Base-by-base conservation (phyloP, 2,797 vertebrate genomes). In the Tolypeutes matacus region DNA sequence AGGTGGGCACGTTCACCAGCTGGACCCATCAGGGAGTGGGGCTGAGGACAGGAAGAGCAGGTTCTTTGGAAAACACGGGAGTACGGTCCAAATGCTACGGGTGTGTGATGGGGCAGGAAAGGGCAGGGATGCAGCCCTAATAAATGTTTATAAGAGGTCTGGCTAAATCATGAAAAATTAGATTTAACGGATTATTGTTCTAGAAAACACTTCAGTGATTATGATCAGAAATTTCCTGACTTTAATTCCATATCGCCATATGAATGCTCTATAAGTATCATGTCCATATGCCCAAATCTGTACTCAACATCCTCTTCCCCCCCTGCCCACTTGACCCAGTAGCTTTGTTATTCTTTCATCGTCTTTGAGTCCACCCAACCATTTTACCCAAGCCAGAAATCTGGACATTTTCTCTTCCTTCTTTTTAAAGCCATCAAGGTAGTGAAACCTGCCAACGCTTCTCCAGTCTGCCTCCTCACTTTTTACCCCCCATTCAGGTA, bases 41-140 rank as follows among this genome's bases (percentile, higher is more conserved):
- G 14, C 15, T 51, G 34, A 39, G 67, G 56, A 58, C 0, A 9
- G 18, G 13, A 20, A 15, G 14, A n/a, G 65, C 67, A 34, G 46
- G 23, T 42, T 2, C 29, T 7, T 8, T 4, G 0, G 3, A 29
- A 29, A 60, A 21, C 10, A 46, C 5, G 18, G 34, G 18, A 11
- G 51, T 46, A 0, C 1, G 20, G 2, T 8, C 15, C 0, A 3
- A 15, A 9, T 0, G 9, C 53, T 2, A 2, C 36, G 0, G 27
- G 36, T 13, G 12, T n/a, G 2, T 25, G 21, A 14, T 15, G 62
- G n/a, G 39, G 2, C 11, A 6, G 21, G 15, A 72, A 42, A 7
- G 58, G 67, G 5, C 4, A 3, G 23, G 5, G 15, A 2, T 7
- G 20, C 0, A 18, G 0, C 42, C 34, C 29, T 36, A 9, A 1